A percentile compares a stretch with the other conserved stretches of the same genome.
Evolutionary conservation across 2,888 invertebrate species (phyloP).

Genomic region (Xanthorhoe designata): DNA sequence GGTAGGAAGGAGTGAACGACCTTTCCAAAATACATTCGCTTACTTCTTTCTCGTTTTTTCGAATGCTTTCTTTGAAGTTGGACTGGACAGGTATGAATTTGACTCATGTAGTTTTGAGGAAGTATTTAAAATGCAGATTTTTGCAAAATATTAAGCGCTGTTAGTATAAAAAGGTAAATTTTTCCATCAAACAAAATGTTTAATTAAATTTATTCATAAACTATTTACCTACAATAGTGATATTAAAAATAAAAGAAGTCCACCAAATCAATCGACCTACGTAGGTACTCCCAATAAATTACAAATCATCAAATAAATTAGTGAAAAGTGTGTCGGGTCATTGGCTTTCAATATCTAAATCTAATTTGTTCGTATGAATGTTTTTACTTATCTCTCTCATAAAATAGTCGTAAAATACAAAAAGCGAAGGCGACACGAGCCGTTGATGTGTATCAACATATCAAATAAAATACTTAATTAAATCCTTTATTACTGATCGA

Average conservation of each 20-base stretch:
- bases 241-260: too few relatives aligned
- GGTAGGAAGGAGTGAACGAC: constrained; percentile 65
- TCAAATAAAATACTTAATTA: constrained; percentile 19
- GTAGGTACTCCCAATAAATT: neutral
- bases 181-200: neutral
- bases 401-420: constrained; percentile 73
- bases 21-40: constrained; percentile 52
- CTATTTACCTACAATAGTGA: too few relatives aligned
- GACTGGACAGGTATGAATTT: constrained; percentile 45
- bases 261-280: constrained; percentile 2
- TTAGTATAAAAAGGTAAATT: too few relatives aligned
- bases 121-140: constrained; percentile 25
- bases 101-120: constrained; percentile 44
- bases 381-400: constrained; percentile 60
- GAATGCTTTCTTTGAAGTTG: constrained; percentile 59
- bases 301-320: constrained; percentile 40
- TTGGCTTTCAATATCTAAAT: constrained; percentile 63
- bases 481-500: constrained; percentile 14
- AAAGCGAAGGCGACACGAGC: constrained; percentile 50
- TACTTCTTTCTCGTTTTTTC: constrained; percentile 42
- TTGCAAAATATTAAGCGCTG: constrained; percentile 8
- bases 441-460: constrained; percentile 48
- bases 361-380: constrained; percentile 64
- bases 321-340: constrained; percentile 56
- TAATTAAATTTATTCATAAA: neutral